Evolutionary conservation across 2,113 vertebrate genomes (phyloP).

Genomic region (Heterotilapia buettikoferi): DNA sequence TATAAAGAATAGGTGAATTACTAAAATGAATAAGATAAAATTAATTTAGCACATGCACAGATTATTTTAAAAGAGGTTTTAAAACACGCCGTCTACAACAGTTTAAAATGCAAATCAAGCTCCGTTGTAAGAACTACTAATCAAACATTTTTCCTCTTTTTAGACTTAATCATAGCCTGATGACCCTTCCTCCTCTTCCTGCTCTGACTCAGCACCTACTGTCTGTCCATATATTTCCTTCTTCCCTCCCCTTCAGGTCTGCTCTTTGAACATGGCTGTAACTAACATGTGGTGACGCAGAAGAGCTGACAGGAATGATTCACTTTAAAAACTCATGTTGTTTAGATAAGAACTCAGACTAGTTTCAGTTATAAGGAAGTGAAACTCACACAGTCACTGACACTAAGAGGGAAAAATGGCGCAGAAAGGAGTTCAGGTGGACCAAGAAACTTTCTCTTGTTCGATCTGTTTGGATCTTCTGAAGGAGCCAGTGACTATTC

Average conservation of each 20-base stretch:
- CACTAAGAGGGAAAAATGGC: neutral
- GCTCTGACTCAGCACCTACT: neutral
- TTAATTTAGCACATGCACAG: neutral
- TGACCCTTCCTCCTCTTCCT: neutral
- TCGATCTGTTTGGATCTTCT: neutral
- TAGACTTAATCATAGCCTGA: neutral
- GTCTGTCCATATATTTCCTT: neutral
- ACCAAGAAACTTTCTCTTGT: neutral
- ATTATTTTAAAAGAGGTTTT: neutral
- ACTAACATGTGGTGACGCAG: neutral
- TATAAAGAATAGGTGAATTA: neutral
- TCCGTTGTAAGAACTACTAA: neutral
- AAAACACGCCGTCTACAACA: neutral
- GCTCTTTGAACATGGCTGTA: neutral
- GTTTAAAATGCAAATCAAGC: neutral
- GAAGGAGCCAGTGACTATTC: accelerated
- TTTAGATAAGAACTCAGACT: neutral
- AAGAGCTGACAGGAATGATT: neutral
- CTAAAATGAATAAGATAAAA: neutral
- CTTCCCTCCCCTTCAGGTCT: neutral
- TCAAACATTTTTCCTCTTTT: neutral
- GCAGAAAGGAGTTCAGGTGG: neutral
- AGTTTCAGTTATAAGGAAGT: neutral
- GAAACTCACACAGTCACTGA: neutral
- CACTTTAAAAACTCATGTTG: neutral